phyloP scores from a whole-genome alignment of 2,888 invertebrate genomes.

The Eupithecia exiguata region DNA sequence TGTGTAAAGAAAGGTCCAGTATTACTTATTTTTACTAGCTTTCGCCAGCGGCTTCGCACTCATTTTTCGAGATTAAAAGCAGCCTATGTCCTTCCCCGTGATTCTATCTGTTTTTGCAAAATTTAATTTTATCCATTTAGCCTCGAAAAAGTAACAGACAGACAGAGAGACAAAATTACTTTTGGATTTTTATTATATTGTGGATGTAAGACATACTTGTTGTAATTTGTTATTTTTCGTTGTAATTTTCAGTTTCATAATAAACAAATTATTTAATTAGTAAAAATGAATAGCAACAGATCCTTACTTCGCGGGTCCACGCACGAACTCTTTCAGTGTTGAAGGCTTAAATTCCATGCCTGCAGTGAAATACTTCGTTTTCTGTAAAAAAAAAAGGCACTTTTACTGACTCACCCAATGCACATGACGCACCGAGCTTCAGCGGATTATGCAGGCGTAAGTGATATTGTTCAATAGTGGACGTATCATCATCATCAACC shows the following conservation, averaged over 20 bases:
- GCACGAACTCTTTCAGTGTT: constrained; percentile 69
- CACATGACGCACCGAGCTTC: too few species aligned
- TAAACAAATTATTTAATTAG: too few species aligned
- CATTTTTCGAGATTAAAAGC: too few species aligned
- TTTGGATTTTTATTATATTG: not conserved
- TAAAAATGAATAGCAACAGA: not conserved
- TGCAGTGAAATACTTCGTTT: constrained; percentile 62
- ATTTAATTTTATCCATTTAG: not conserved
- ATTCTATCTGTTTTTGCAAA: not conserved
- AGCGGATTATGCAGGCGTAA: too few species aligned
- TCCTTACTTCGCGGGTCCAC: constrained; percentile 67
- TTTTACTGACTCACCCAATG: not conserved
- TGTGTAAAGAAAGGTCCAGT: too few species aligned
- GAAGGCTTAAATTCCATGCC: constrained; percentile 69
- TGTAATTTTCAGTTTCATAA: not conserved
- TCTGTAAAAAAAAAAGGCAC: constrained; percentile 52
- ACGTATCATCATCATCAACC: too few species aligned
- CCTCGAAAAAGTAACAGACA: not conserved
- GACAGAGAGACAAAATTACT: not conserved
- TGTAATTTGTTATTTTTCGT: not conserved
- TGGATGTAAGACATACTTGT: not conserved
- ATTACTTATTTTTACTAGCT: too few species aligned
- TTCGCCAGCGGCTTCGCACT: too few species aligned
- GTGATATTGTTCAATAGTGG: too few species aligned
- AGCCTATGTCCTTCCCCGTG: not conserved